A percentile compares a stretch with the other conserved stretches of the same genome.
These are phyloP conservation scores for Caenorhabditis afra DNA, from an alignment of 2,888 invertebrate species.

Conservation along the genomic window DNA sequence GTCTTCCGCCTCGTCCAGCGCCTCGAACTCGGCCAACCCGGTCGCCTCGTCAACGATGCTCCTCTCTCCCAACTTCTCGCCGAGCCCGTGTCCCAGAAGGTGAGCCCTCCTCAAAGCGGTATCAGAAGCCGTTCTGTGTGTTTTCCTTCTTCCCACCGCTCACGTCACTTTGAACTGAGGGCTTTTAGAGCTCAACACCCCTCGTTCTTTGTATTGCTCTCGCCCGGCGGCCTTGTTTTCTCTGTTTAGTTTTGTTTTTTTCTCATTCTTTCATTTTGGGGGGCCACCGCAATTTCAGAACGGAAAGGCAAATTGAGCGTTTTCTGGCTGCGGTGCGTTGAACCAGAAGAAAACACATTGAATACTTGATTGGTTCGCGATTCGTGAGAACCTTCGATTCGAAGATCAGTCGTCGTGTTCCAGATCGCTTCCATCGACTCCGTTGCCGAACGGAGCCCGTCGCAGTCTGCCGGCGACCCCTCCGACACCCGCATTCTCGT, in stretches of 20 bases:
- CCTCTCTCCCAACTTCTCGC: constrained; percentile 51
- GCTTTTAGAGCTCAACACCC: too few relatives aligned
- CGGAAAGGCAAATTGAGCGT: neutral
- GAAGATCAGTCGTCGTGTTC: constrained; percentile 1
- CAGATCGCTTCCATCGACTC: constrained; percentile 57
- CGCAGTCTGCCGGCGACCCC: constrained; percentile 58
- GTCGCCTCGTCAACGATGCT: constrained; percentile 43
- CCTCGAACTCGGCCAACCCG: constrained; percentile 25
- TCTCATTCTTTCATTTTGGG: too few relatives aligned
- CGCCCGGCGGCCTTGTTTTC: too few relatives aligned
- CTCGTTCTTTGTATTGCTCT: too few relatives aligned
- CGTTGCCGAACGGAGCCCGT: constrained; percentile 50
- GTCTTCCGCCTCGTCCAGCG: constrained; percentile 37
- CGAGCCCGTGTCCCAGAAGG: constrained; percentile 47
- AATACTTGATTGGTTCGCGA: constrained; percentile 24
- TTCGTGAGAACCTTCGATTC: neutral
- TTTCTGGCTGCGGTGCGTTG: neutral
- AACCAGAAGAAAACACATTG: constrained; percentile 6
- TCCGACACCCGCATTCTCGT: constrained; percentile 52
- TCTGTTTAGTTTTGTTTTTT: too few relatives aligned
- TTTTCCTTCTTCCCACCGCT: too few relatives aligned
- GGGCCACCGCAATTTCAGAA: too few relatives aligned
- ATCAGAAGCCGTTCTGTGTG: too few relatives aligned
- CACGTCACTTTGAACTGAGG: too few relatives aligned
- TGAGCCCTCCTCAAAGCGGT: constrained; percentile 6